A percentile compares a stretch with the other conserved stretches of the same genome.
These are phyloP conservation scores for Catharus minimus DNA, from an alignment of 2,113 vertebrate species.

Conservation along the genomic window DNA sequence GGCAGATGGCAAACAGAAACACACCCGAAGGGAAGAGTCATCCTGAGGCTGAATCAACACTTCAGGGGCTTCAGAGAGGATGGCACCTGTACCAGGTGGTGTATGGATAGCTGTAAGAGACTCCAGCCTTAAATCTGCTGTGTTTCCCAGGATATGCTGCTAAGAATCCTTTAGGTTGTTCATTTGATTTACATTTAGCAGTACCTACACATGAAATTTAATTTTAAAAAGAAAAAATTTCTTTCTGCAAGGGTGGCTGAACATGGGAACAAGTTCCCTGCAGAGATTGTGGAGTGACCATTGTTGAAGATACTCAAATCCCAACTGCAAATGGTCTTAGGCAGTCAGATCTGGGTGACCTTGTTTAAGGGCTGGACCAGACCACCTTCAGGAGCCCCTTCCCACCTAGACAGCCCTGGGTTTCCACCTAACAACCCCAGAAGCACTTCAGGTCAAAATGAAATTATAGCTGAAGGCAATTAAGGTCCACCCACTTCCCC, in stretches of 20 bases:
- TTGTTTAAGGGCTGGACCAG: neutral
- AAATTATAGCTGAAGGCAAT: neutral
- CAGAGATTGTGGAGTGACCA: neutral
- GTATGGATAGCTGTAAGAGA: neutral
- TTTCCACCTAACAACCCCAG: neutral
- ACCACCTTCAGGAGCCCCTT: neutral
- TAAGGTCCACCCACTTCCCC: neutral
- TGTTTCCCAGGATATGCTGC: neutral
- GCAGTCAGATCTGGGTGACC: neutral
- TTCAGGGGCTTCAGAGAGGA: neutral
- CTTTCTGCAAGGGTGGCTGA: neutral
- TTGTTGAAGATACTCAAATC: neutral
- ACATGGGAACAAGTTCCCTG: neutral
- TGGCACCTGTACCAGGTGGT: neutral
- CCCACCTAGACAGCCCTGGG: neutral
- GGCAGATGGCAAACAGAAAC: neutral
- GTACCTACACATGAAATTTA: neutral
- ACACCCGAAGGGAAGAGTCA: neutral
- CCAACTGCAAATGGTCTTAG: neutral
- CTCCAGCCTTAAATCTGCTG: neutral
- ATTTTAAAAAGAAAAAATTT: neutral
- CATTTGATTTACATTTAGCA: neutral
- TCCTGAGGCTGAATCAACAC: neutral
- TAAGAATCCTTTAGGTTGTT: neutral
- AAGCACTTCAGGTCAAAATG: neutral